Base-by-base conservation (phyloP, 2,113 vertebrate species). In the Psephotus haematonotus region DNA sequence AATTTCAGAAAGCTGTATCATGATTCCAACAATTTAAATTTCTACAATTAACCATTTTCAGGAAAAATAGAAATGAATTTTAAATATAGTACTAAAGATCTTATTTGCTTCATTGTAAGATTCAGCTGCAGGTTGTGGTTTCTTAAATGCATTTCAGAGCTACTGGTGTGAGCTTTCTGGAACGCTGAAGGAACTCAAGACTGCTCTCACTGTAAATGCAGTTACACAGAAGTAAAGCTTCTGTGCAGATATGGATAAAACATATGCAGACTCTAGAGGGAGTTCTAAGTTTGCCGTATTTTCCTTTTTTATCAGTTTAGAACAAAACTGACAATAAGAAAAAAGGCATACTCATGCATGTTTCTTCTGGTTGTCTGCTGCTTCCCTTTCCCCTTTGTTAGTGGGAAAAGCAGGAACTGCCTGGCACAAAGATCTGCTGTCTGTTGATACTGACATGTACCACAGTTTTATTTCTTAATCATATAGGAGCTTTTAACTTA, bases 231-330 rank as follows among this genome's bases (percentile, higher is more conserved):
- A 53, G 59, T 11, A 25, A 64, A 80, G 22, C 17, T 29, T 8
- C 24, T 6, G 5, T 17, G 41, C 41, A 57, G 65, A 7, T 47
- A 3, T 67, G 46, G 84, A 92, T 9, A 39, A 53, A 77, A 31
- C 74, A 7, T 3, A 23, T 9, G n/a, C 75, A 86, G 92, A 93
- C 92, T 93, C 92, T 96, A 96, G 90, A 96, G 88, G 95, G 95
- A 96, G 90, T 94, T 86, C 94, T 94, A 92, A 92, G 90, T 93
- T 91, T 88, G 68, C 76, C 72, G 1, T 41, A 75, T 31, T 43
- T 35, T 53, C 63, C 83, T 72, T 43, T 90, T 44, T 49, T 43
- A 53, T 14, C 68, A 4, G 7, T 13, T 77, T 44, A 43, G n/a
- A 76, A 63, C 8, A 28, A 88, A 92, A 52, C 11, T 69, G 46